phyloP scores from a whole-genome alignment of 53 echinoderm and acorn worm species.

The Hippasteria phrygiana region DNA sequence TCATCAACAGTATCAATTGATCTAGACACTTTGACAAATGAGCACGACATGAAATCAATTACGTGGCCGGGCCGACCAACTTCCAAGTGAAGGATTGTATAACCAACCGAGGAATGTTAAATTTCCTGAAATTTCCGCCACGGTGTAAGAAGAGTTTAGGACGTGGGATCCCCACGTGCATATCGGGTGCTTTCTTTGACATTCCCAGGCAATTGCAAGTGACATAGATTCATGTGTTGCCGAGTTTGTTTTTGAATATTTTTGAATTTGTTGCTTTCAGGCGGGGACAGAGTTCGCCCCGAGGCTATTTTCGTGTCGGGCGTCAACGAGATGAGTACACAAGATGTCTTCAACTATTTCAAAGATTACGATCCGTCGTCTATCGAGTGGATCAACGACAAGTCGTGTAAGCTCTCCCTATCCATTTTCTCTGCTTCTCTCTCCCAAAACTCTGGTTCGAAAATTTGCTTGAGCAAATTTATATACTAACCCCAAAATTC shows the following conservation, averaged over 20 bases:
- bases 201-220: background rate
- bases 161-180: background rate
- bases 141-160: background rate
- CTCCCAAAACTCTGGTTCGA: no score
- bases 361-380: constrained; percentile 92
- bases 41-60: background rate
- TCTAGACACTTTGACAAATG: background rate
- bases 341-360: constrained; percentile 97
- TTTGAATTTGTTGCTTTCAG: constrained; percentile 43
- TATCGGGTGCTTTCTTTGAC: background rate
- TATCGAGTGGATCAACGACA: constrained; percentile 96
- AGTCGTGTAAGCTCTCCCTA: constrained; percentile 84
- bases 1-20: background rate
- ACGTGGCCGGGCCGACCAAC: background rate
- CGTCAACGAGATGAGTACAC: constrained; percentile 98
- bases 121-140: background rate
- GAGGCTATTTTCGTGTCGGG: constrained; percentile 86
- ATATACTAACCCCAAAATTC: no score
- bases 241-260: no score
- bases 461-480: no score
- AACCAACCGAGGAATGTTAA: background rate
- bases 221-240: background rate
- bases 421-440: no score
- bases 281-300: constrained; percentile 76
- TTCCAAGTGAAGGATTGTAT: background rate